Evolutionary conservation across 2,113 vertebrate genomes (phyloP).

Genomic region (Erythrocebus patas): DNA sequence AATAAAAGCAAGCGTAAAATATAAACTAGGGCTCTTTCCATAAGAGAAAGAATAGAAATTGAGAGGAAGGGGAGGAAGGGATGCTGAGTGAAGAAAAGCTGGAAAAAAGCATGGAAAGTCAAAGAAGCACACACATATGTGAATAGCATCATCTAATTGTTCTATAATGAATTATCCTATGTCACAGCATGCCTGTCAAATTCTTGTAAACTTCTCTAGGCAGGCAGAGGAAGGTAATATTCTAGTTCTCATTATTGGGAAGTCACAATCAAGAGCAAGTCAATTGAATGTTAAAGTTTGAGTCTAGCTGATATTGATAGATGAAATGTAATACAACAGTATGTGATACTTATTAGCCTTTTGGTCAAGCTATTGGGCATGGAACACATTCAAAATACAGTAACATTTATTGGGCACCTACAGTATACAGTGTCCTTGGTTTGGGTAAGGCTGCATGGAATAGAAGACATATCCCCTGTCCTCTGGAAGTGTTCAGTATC

Average conservation of each 20-base stretch:
- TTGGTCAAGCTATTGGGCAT: neutral
- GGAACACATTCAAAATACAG: neutral
- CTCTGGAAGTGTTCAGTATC: neutral
- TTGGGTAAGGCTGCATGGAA: neutral
- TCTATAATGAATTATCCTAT: neutral
- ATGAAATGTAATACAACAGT: neutral
- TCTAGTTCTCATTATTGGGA: neutral
- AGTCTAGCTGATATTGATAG: neutral
- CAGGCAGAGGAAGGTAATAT: neutral
- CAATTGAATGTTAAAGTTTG: neutral
- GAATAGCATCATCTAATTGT: neutral
- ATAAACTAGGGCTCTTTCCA: neutral
- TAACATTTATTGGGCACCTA: neutral
- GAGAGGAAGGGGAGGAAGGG: neutral
- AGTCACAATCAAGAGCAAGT: neutral
- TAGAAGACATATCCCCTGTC: neutral
- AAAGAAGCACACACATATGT: fast-evolving
- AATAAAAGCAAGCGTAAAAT: neutral
- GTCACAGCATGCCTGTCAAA: fast-evolving
- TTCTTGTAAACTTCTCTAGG: neutral
- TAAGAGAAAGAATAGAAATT: neutral
- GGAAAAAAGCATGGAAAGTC: fast-evolving
- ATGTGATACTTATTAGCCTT: too few species aligned
- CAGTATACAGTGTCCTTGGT: neutral
- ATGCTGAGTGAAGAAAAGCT: neutral